phyloP scores from a whole-genome alignment of 2,797 vertebrate species.

The Acridotheres tristis region DNA sequence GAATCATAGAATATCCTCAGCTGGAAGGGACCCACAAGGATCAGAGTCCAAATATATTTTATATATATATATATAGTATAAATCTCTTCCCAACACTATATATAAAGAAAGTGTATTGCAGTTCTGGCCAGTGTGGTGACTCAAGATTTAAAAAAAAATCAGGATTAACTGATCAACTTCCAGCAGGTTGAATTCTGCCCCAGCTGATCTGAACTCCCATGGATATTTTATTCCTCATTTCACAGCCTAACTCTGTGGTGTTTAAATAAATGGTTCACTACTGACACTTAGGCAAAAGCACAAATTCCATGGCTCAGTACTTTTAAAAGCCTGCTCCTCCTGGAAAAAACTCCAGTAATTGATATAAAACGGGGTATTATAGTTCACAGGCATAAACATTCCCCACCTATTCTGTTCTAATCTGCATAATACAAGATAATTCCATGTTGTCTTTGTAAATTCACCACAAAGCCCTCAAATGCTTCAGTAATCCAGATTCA shows the following conservation, averaged over 20 bases:
- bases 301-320: background rate
- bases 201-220: background rate
- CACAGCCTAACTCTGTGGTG: background rate
- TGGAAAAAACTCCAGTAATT: background rate
- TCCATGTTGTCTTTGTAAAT: background rate
- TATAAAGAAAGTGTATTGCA: background rate
- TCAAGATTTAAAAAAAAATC: background rate
- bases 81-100: background rate
- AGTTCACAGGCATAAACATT: background rate
- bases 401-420: background rate
- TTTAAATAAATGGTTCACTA: background rate
- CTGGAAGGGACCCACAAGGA: background rate
- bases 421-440: background rate
- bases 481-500: background rate
- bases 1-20: background rate
- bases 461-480: background rate
- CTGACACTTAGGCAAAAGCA: background rate
- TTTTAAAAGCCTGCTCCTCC: background rate
- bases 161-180: background rate
- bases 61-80: background rate
- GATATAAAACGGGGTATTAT: background rate
- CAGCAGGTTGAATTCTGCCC: rapidly evolving
- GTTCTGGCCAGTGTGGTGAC: background rate
- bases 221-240: background rate
- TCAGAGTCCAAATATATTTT: background rate